phyloP scores from a whole-genome alignment of 2,797 vertebrate genomes.

The Bryconaethiops microstoma region DNA sequence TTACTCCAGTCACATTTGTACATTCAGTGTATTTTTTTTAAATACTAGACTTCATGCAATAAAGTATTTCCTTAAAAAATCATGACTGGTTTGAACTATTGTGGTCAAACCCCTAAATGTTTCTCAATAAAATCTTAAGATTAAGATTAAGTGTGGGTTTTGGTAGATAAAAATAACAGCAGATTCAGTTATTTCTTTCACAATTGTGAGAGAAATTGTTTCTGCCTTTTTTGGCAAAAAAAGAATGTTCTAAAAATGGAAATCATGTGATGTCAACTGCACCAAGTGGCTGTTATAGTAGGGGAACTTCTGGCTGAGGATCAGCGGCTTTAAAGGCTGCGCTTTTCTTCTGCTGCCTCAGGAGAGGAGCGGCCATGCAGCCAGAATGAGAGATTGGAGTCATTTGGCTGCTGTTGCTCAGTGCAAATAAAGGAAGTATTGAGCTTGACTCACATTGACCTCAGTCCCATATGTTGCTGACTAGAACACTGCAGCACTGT shows the following conservation, averaged over 20 bases:
- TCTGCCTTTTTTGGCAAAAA: background rate
- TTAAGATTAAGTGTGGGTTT: background rate
- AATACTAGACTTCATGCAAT: background rate
- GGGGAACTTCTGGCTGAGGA: constrained; percentile 52
- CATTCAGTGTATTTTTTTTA: background rate
- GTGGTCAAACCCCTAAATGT: background rate
- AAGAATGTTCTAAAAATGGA: constrained; percentile 39
- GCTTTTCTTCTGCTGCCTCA: constrained; percentile 48
- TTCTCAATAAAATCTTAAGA: background rate
- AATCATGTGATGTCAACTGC: constrained; percentile 43
- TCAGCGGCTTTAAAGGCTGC: constrained; percentile 56
- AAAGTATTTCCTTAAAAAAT: background rate
- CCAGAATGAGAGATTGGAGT: constrained; percentile 62
- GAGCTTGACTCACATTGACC: constrained; percentile 76
- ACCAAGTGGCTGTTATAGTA: constrained; percentile 34
- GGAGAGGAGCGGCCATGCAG: constrained; percentile 59
- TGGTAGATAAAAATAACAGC: background rate
- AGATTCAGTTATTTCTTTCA: background rate
- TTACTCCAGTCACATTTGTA: background rate
- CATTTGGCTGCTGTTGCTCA: constrained; percentile 59
- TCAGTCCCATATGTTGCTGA: constrained; percentile 66
- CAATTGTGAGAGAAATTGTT: background rate
- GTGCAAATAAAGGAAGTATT: constrained; percentile 81
- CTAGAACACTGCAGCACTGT: constrained; percentile 72
- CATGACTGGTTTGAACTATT: background rate